Base-by-base conservation (phyloP, 2,888 invertebrate species). In the Lasioglossum vierecki region DNA sequence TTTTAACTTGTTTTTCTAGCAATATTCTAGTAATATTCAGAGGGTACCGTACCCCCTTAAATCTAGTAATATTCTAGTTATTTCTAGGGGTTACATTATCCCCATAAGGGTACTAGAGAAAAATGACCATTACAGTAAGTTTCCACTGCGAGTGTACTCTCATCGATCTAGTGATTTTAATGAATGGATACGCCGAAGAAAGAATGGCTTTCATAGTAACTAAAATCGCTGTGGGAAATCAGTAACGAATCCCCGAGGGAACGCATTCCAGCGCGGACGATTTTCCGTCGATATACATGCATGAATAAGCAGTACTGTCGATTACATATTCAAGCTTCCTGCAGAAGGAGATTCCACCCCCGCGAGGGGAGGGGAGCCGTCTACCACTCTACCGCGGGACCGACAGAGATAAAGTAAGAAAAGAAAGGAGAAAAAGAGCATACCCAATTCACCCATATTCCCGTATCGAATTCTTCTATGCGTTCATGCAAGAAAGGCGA, bases 401-500 rank as follows among this genome's bases (percentile, higher is more conserved):
- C 35, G 74, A 73, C 57, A 22, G 74, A 80, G 70, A 46, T 18
- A 44, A 30, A 70, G 76, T 75, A 68, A 57, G 72, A 22, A 70
- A 60, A 39, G 66, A 39, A 35, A 76, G 72, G 68, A 70, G 78
- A 30, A 39, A 35, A 53, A 57, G 41, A 39, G 71, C 49, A 77
- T 30, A 72, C 70, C 66, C 79, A 80, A 76, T 73, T 80, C 86
- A 80, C 78, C 90, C 89, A 90, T 89, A 91, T 91, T 87, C 88
- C 73, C 87, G 88, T 91, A 90, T 91, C 91, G 92, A 92, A 93
- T 93, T 94, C 93, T 93, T 91, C 92, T 92, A 92, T 91, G 93
- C 94, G 93, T 90, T 94, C 93, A 93, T 93, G 94, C 94, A 93
- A 92, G 93, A 93, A 90, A 87, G 91, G 92, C 93, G 94, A 94